Evolutionary conservation across 30 jellyfish, hydroid and myxozoan species (phyloP), one percentile per base, ranked within the genome.

Genomic region (Calvadosia cruxmelitensis): DNA sequence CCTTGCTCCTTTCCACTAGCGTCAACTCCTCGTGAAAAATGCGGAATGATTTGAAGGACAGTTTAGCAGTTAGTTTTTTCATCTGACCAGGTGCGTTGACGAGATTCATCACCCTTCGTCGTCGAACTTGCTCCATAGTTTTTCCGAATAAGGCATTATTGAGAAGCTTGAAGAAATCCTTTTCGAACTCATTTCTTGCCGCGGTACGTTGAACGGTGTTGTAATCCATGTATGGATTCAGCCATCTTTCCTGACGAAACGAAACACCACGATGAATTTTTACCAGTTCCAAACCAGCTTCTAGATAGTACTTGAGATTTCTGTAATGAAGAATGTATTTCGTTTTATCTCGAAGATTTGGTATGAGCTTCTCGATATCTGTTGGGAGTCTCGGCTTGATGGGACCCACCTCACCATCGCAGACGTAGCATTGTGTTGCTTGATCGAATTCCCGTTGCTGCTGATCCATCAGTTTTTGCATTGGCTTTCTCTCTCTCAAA

Each of bases 121-220:
- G 67, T 23, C 82, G 35, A 48, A 80, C 20, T 68, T 80, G 72
- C 30, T 80, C 88, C 93, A 80, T 73, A 20, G 88, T 71, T 65
- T 79, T 79, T 1, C 93, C 93, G 35, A 79, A 79, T 0, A 79
- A 79, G 1, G 61, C 2, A 50, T 79, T 70, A 49, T 72, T 79
- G 80, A 78, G 69, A 0, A 78, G 78, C 34, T 78, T 79, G 68
- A 63, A 70, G 50, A 75, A 61, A 70, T 82, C 91, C 67, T 82
- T 65, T 67, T 75, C 94, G 49, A 82, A 75, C 5, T 32, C 81
- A 27, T 80, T 80, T 32, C 27, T 65, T 0, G 91, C 84, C 1
- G 32, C 29, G 3, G 36, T 53, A 63, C 83, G 32, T 32, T 13
- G 33, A 12, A 64, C 1, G 28, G 94, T 81, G 35, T 81, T 82